Conservation (phyloP, 2,888 invertebrate species). For the Hirtodrosophila histrioides region DNA sequence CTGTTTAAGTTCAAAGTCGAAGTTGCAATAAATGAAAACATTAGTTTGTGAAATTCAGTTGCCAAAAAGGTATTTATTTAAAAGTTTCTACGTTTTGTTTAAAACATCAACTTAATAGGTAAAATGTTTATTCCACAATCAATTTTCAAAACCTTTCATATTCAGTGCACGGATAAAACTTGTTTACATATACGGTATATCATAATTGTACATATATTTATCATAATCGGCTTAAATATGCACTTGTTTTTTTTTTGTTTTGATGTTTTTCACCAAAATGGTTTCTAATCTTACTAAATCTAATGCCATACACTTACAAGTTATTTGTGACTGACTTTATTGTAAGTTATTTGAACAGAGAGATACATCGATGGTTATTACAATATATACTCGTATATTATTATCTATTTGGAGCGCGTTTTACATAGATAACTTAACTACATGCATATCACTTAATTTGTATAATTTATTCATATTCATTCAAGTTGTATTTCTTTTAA, state of each 20-base stretch:
- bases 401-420: conserved; percentile 57
- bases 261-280: conserved; percentile 60
- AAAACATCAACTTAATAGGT: conserved; percentile 80
- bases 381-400: conserved; percentile 30
- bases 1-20: conserved; percentile 26
- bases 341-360: conserved; percentile 53
- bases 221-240: conserved; percentile 18
- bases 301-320: conserved; percentile 39
- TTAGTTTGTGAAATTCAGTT: conserved; percentile 54
- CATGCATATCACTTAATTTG: conserved; percentile 59
- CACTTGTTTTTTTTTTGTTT: conserved; percentile 40
- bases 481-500: conserved; percentile 7
- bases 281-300: conserved; percentile 47
- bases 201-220: conserved; percentile 32
- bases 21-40: conserved; percentile 35
- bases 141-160: conserved; percentile 66
- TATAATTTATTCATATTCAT: conserved; percentile 32
- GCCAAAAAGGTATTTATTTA: conserved; percentile 77
- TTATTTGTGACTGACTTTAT: conserved; percentile 39
- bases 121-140: conserved; percentile 64
- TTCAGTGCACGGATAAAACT: conserved; percentile 73
- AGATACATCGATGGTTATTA: conserved; percentile 58
- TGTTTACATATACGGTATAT: conserved; percentile 52
- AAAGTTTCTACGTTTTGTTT: conserved; percentile 68
- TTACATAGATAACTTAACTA: conserved; percentile 48